Base-by-base conservation (phyloP, 2,888 invertebrate genomes). In the Dusona sp. region DNA sequence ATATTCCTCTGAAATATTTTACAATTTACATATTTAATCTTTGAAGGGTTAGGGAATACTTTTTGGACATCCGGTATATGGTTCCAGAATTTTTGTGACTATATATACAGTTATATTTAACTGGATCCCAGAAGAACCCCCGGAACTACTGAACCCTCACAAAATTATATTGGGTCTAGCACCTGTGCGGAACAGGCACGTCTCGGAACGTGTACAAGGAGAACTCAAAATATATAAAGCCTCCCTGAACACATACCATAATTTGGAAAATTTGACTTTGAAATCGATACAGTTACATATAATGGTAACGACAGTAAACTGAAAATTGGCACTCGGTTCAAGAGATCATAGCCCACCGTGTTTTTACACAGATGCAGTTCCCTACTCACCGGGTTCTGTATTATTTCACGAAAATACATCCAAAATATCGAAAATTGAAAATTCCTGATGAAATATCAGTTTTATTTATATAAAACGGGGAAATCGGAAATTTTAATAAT, bases 101-200 rank as follows among this genome's bases (percentile, higher is more conserved):
- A 22, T 61, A 29, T 29, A 25, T 61, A 29, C 61, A 61, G 61
- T 61, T 61, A 61, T 61, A 61, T 6, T 16, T 6, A 29, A 29
- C 6, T 16, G 61, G 51, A 74, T 79, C 74, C 68, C 29, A 51
- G 36, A 79, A 75, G 68, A 45, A 70, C 45, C 51, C 68, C 64
- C 67, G 54, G 36, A 42, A 73, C 73, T 61, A 64, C 73, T 54
- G 61, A 85, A 68, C 81, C 68, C 48, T 48, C 70, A 33, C 13
- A 80, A 80, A 80, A 84, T 84, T 84, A 80, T 84, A 84, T 84
- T 77, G 80, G 80, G 65, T 77, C 65, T 84, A 48, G 84, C 84
- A 84, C 84, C 84, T 84, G 84, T 77, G 75, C 77, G 54, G 72
- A 84, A 84, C 61, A 73, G 67, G 73, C 80, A 68, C 36, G 22